Base-by-base conservation (phyloP, 2,113 vertebrate species). In the Oceanodroma tethys region DNA sequence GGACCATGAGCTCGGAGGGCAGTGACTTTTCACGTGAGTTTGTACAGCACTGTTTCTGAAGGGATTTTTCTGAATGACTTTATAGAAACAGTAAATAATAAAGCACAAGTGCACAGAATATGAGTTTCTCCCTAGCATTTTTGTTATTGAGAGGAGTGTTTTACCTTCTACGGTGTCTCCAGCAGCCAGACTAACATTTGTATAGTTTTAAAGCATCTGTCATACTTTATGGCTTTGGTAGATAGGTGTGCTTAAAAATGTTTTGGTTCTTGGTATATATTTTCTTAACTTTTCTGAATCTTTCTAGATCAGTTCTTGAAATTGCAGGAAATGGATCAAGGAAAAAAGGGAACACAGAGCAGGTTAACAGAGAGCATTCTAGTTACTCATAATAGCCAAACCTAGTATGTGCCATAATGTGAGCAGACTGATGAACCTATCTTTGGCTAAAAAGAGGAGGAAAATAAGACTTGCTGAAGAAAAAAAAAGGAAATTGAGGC, bases 81-180 rank as follows among this genome's bases (percentile, higher is more conserved):
- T 73, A 66, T 90, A 84, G 71, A 89, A 96, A 86, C 65, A 95
- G 55, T 92, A 87, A 95, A 93, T 93, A 94, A 95, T 68, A 63
- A 1, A 6, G 47, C 66, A 32, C 43, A 86, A 80, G 71, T 36
- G 25, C 45, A 90, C 52, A 84, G 92, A 88, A 93, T 90, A 92
- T 62, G 76, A 90, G 30, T 86, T 92, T 95, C 80, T 95, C 63
- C 36, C 53, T 87, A 68, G 48, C 34, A 75, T 55, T 94, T 91
- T 34, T 90, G 55, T 75, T 78, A 78, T 17, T 70, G 67, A 90
- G 63, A 91, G 42, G 53, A 93, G 58, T 88, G 80, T 79, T 96
- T 97, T 88, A 58, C 87, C 82, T 91, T 83, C 90, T 76, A 1
- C 3, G 11, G 34, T 80, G 59, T 92, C 53, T 93, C 76, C 66